Base-by-base conservation (phyloP, 1,140 invertebrate species). In the Elymnias hypermnestra region DNA sequence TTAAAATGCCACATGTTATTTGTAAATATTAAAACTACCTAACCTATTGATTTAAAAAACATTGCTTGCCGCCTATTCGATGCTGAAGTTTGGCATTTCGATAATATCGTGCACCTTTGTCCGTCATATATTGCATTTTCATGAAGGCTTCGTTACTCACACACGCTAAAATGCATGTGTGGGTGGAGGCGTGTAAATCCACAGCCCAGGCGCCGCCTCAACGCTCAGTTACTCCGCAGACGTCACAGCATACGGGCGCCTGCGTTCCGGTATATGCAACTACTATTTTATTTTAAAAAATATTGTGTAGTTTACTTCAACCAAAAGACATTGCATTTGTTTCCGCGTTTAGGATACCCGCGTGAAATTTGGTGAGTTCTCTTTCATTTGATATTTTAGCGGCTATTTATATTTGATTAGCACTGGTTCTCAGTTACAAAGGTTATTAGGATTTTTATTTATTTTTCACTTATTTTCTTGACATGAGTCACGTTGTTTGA, bases 121-220 rank as follows among this genome's bases (percentile, higher is more conserved):
- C 9, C 25, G 53, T 46, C n/a, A n/a, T n/a, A n/a, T n/a, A 35
- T 57, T 72, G 63, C 66, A 72, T 78, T 75, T 76, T 76, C 66
- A 74, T 65, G 69, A 69, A 74, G 71, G 62, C 48, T 72, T 57
- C 35, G 44, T 54, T 46, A 49, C 31, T 55, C 55, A 18, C 55
- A 47, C 50, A 43, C 38, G 8, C 10, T 29, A 12, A 29, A 29
- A 1, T 40, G 33, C 33, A 25, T 62, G 64, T 72, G 68, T 71
- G 64, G 10, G 65, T 63, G 61, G 57, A 75, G 69, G 69, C 72
- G 72, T 55, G 56, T 67, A 61, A 40, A 29, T 1, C 23, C 57
- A 63, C 45, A 25, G 62, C 71, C 66, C 68, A 68, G 44, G 74
- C 74, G 74, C 74, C 74, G 74, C 68, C 70, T 76, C 31, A 49